These are phyloP conservation scores for Drosophila ficusphila DNA, from an alignment of 1,140 invertebrate species.

Conservation along the genomic window DNA sequence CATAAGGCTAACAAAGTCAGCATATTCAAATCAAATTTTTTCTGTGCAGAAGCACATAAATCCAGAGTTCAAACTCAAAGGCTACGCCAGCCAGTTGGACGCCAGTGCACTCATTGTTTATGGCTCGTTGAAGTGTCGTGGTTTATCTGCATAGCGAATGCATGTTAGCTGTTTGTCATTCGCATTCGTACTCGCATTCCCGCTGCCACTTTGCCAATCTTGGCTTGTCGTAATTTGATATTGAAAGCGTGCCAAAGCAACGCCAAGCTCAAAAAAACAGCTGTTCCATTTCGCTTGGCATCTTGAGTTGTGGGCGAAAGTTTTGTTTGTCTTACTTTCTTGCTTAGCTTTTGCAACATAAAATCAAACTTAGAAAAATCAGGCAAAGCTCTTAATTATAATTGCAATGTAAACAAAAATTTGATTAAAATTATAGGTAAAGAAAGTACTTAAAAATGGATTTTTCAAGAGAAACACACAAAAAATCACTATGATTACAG, in stretches of 20 bases:
- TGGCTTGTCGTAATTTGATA: conserved; percentile 65
- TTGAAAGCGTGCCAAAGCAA: conserved; percentile 74
- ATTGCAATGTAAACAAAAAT: too few relatives aligned
- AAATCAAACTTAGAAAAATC: too few relatives aligned
- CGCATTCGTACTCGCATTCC: conserved; percentile 18
- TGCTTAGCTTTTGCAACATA: conserved; percentile 27
- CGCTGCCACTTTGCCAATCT: conserved; percentile 48
- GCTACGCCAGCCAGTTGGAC: conserved; percentile 30
- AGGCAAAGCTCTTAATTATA: too few relatives aligned
- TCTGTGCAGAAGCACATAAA: neutral
- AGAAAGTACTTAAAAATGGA: too few relatives aligned
- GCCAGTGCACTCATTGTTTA: conserved; percentile 38
- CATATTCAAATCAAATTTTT: neutral
- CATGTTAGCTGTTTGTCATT: conserved; percentile 53
- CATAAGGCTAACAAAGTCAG: too few relatives aligned
- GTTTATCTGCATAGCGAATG: conserved; percentile 31
- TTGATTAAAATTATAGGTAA: too few relatives aligned
- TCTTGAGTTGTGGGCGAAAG: conserved; percentile 73
- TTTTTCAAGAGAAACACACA: too few relatives aligned
- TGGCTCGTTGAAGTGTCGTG: conserved; percentile 9
- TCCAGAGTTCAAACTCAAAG: neutral
- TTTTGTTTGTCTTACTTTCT: conserved; percentile 45
- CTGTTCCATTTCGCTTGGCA: conserved; percentile 76
- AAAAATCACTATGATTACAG: too few relatives aligned
- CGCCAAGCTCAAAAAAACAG: conserved; percentile 44